A percentile compares a stretch with the other conserved stretches of the same genome.
Evolutionary conservation across 2,888 invertebrate species (phyloP).

Genomic region (Campoletis raptor): DNA sequence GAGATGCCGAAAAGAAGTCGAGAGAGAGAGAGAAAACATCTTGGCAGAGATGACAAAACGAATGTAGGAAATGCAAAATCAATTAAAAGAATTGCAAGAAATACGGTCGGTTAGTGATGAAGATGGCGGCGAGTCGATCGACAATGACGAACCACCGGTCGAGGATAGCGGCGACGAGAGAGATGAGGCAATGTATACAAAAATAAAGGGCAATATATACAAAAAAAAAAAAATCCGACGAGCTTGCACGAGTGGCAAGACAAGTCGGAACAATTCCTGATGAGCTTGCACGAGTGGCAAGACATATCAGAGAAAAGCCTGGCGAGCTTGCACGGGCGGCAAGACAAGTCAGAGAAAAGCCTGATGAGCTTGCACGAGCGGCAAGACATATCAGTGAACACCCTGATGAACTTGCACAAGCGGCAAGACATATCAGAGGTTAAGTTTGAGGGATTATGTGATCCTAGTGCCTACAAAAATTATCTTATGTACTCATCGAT

Average conservation of each 20-base stretch:
- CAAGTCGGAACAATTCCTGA: too few species aligned
- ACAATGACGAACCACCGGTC: neutral
- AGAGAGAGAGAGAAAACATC: slow-evolving; percentile 11
- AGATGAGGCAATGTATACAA: neutral
- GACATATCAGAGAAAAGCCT: slow-evolving; percentile 6
- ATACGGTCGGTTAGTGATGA: neutral
- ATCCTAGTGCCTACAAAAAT: slow-evolving; percentile 18
- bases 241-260: slow-evolving; percentile 32
- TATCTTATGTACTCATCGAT: neutral
- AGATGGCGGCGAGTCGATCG: slow-evolving; percentile 15
- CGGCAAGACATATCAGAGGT: neutral
- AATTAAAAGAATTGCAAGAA: slow-evolving; percentile 5
- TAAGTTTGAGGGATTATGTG: slow-evolving; percentile 1
- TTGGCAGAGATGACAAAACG: neutral
- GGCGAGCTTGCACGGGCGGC: slow-evolving; percentile 27
- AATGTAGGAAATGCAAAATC: neutral
- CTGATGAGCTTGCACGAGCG: too few species aligned
- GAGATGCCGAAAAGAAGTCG: slow-evolving; percentile 16
- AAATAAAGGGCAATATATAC: too few species aligned
- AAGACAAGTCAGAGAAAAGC: neutral
- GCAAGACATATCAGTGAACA: neutral
- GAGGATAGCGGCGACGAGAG: slow-evolving; percentile 1
- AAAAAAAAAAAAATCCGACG: slow-evolving; percentile 1
- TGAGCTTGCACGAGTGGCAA: too few species aligned
- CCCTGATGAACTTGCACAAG: neutral